These are phyloP conservation scores for Bergia sp. DNA, from an alignment of 92 coral and sea anemone genomes.

Conservation along the genomic window DNA sequence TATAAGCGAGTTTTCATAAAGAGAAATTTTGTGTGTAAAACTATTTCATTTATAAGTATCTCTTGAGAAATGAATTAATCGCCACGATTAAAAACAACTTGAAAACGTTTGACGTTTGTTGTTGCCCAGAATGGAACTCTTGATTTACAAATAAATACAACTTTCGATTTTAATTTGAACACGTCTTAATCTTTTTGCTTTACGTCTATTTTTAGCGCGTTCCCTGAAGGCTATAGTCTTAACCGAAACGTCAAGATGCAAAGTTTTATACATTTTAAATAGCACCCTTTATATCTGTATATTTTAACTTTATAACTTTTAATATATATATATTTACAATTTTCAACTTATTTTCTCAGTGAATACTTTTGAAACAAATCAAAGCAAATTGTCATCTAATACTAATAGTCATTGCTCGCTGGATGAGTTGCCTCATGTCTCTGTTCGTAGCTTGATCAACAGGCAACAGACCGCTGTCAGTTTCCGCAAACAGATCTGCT, in stretches of 20 bases:
- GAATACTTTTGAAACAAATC: constrained; percentile 4
- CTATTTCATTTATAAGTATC: not conserved
- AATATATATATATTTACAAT: too few relatives aligned
- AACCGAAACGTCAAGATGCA: too few relatives aligned
- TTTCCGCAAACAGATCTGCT: constrained; percentile 93
- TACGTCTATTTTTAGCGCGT: too few relatives aligned
- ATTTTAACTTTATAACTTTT: too few relatives aligned
- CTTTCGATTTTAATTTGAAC: not conserved
- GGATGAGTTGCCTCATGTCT: constrained; percentile 61
- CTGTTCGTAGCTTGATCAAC: constrained; percentile 74
- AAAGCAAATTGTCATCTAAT: constrained; percentile 58
- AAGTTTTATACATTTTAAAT: too few relatives aligned
- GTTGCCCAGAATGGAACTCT: not conserved
- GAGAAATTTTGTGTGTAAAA: not conserved
- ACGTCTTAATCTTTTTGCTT: too few relatives aligned
- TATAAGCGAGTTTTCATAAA: not conserved
- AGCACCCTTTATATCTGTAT: too few relatives aligned
- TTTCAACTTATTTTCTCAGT: not conserved
- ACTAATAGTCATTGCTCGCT: constrained; percentile 84
- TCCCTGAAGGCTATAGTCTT: too few relatives aligned
- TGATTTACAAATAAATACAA: not conserved
- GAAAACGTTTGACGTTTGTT: not conserved
- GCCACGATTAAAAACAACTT: not conserved
- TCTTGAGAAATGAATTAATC: not conserved
- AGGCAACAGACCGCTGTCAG: constrained; percentile 86